Evolutionary conservation across 2,113 vertebrate species (phyloP).

Genomic region (Dromaius novaehollandiae): DNA sequence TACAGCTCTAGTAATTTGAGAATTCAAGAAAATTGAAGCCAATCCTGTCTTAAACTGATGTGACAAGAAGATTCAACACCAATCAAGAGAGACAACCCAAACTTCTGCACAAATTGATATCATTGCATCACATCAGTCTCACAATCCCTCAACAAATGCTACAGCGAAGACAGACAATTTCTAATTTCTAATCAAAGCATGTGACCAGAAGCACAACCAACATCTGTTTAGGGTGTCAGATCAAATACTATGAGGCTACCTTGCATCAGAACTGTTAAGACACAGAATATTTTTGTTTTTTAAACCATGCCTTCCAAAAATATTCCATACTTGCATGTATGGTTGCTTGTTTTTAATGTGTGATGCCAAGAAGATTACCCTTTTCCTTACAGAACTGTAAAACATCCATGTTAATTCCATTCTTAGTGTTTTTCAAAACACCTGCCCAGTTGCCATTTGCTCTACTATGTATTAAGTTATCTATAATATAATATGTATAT

Average conservation of each 20-base stretch:
- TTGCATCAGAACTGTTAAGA: background rate
- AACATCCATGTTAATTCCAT: background rate
- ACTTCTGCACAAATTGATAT: background rate
- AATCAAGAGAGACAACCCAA: background rate
- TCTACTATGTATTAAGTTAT: background rate
- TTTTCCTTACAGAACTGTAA: background rate
- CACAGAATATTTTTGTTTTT: background rate
- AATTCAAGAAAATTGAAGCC: background rate
- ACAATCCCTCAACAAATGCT: background rate
- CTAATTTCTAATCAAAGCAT: background rate
- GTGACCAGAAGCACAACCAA: background rate
- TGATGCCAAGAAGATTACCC: background rate
- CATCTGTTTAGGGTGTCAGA: background rate
- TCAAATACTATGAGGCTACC: background rate
- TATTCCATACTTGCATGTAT: accelerated
- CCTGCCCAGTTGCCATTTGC: accelerated
- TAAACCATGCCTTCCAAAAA: background rate
- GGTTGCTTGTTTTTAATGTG: background rate
- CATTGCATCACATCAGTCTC: no score
- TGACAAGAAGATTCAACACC: background rate
- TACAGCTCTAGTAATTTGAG: background rate
- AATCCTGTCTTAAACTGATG: background rate
- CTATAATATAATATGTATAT: accelerated
- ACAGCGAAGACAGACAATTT: background rate
- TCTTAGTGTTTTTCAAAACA: background rate